Conservation (phyloP, 2,113 vertebrate genomes). For the Emydocephalus ijimae region DNA sequence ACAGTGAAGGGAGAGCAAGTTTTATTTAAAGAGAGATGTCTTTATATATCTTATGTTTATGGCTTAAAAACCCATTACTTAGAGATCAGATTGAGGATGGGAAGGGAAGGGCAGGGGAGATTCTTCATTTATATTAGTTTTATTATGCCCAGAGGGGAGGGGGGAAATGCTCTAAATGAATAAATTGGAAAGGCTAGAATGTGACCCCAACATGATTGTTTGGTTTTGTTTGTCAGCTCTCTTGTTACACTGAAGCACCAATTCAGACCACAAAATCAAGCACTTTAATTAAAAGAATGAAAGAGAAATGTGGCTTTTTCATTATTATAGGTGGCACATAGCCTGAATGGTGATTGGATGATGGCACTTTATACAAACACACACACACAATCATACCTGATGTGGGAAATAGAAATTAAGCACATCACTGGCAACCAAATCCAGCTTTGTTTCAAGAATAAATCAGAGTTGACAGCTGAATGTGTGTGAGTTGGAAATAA, state of each 20-base stretch:
- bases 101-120: neutral
- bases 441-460: slow-evolving; percentile 21
- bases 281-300: slow-evolving; percentile 9
- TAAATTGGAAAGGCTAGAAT: neutral
- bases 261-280: slow-evolving; percentile 45
- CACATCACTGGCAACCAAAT: neutral
- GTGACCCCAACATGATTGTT: neutral
- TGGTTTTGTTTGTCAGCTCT: neutral
- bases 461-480: slow-evolving; percentile 34
- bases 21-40: slow-evolving; percentile 48
- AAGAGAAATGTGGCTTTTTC: neutral
- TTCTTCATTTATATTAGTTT: neutral
- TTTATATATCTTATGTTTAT: slow-evolving; percentile 3
- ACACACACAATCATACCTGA: neutral
- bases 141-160: neutral
- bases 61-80: slow-evolving; percentile 34
- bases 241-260: neutral
- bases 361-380: neutral
- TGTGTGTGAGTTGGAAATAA: slow-evolving; percentile 56
- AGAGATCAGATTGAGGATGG: slow-evolving; percentile 9
- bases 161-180: neutral
- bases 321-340: neutral
- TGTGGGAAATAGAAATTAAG: neutral
- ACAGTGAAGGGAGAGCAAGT: slow-evolving; percentile 41
- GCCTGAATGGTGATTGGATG: neutral